Evolutionary conservation across 2,113 vertebrate genomes (phyloP), one percentile per base, ranked within the genome.

Genomic region (Sorex araneus): DNA sequence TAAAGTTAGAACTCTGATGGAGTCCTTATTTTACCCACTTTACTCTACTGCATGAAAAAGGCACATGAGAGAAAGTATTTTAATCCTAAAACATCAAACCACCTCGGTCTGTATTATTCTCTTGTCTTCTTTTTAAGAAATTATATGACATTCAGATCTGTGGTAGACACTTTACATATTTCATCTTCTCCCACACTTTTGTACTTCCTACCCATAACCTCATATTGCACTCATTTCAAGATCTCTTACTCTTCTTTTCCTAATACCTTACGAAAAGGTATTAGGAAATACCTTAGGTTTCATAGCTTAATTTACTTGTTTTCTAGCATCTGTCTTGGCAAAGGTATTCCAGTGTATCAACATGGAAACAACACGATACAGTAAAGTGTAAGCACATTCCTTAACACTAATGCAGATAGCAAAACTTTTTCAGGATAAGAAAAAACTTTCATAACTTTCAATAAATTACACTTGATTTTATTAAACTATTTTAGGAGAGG

Each of bases 391-490:
- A 80, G 83, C 32, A 19, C 8, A 69, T 50, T 64, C 57, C 19
- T 36, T 82, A 78, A 87, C 36, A 63, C 4, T 67, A 45, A 87
- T 25, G 5, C 64, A 87, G 75, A 70, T 0, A 54, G 40, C 57
- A 78, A 50, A 9, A 25, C 45, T 11, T 76, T 92, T 89, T 43
- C 54, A 90, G 34, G 18, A 25, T 54, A 10, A 40, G 67, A 13
- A 47, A 47, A 67, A 74, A 87, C 34, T 90, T 91, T 74, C 8
- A 13, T 13, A 8, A 64, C 90, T 88, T 84, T 40, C 92, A 77
- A 81, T 50, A 63, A 18, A 13, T 85, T 77, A 57, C 11, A 84
- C 4, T 84, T 84, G 13, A 50, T 57, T 40, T 40, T 40, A 28
- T 77, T 50, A 85, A 85, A 67, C 81, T 91, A 73, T 84, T 81